Evolutionary conservation across 2,797 vertebrate genomes (phyloP).

Genomic region (Parotocinclus haroldoi): DNA sequence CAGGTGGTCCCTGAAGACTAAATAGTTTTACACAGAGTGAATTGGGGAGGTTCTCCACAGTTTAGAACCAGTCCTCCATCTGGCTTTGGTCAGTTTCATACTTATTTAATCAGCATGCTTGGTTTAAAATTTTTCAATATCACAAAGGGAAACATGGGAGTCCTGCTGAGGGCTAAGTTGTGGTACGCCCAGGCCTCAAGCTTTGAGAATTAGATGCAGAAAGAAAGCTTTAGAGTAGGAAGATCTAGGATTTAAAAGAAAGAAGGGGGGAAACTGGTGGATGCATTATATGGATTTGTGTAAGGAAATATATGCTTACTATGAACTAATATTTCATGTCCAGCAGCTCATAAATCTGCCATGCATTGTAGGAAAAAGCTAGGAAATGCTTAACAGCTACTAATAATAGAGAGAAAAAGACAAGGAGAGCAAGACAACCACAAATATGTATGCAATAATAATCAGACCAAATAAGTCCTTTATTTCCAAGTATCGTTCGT

Average conservation of each 20-base stretch:
- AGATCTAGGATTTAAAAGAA: no score
- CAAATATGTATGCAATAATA: conserved; percentile 24
- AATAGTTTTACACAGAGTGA: conserved; percentile 23
- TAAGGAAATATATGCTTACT: no score
- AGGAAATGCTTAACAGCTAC: no score
- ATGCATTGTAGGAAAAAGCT: no score
- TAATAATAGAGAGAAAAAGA: no score
- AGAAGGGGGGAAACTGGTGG: no score
- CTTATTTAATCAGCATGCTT: conserved; percentile 48
- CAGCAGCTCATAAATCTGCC: no score
- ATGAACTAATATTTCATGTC: no score
- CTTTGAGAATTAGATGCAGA: conserved; percentile 33
- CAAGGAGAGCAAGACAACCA: no score
- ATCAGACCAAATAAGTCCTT: conserved; percentile 40
- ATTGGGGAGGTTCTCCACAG: conserved; percentile 43
- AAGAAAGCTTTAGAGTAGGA: conserved; percentile 4
- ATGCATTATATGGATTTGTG: no score
- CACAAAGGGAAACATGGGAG: conserved; percentile 35
- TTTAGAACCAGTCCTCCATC: conserved; percentile 49
- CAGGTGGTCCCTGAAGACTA: conserved; percentile 29
- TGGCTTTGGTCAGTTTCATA: conserved; percentile 46
- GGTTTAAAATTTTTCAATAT: conserved; percentile 30
- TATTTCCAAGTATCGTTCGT: conserved; percentile 21
- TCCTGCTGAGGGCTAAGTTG: conserved; percentile 22
- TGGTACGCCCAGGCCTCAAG: conserved; percentile 6